Evolutionary conservation across 2,113 vertebrate genomes (phyloP).

Genomic region (Pyxicephalus adspersus): DNA sequence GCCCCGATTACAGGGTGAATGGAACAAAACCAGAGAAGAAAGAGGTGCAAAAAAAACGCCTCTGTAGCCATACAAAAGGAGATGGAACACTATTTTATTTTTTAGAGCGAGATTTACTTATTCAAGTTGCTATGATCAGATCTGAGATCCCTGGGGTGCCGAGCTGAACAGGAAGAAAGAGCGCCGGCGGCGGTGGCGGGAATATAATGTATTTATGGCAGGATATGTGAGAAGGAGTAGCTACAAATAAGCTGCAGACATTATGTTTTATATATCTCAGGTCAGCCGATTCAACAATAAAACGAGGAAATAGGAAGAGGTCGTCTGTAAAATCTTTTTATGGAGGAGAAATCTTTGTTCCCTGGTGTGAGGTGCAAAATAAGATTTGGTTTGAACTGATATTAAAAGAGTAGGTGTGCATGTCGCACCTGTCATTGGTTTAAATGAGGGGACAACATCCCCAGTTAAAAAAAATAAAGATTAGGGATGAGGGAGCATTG

Average conservation of each 20-base stretch:
- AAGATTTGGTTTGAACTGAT: too few relatives aligned
- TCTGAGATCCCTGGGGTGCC: conserved; percentile 9
- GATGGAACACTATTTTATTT: conserved; percentile 18
- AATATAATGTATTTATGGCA: background rate
- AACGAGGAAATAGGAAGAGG: background rate
- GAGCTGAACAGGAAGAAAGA: background rate
- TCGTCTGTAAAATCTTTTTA: background rate
- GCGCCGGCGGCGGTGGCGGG: background rate
- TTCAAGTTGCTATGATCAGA: conserved; percentile 29
- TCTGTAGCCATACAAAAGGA: conserved; percentile 20
- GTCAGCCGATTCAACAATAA: background rate
- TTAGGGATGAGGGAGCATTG: too few relatives aligned
- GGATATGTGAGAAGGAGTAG: background rate
- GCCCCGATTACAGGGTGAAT: conserved; percentile 14
- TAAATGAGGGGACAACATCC: too few relatives aligned
- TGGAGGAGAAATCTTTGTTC: background rate
- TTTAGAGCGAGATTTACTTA: conserved; percentile 30
- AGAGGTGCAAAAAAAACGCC: background rate
- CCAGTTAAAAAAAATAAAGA: too few relatives aligned
- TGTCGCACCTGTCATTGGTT: too few relatives aligned
- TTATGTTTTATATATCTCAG: background rate
- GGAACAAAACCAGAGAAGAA: conserved; percentile 41
- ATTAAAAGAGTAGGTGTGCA: too few relatives aligned
- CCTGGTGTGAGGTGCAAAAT: too few relatives aligned
- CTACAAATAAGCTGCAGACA: background rate